Base-by-base conservation (phyloP, 2,888 invertebrate genomes). In the Margaritifera margaritifera region DNA sequence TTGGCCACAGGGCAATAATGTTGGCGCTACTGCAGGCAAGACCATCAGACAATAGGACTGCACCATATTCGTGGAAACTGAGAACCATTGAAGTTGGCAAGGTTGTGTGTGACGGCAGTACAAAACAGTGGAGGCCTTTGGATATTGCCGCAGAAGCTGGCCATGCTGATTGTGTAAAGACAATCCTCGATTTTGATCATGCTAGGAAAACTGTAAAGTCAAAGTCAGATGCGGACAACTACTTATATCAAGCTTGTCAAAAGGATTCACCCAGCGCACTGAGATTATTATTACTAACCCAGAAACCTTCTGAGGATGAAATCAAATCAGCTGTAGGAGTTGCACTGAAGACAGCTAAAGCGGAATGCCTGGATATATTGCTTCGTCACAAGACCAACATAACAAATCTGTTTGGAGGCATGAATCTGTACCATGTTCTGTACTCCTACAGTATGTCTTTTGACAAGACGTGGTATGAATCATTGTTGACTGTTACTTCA, bases 371-470 rank as follows among this genome's bases (percentile, higher is more conserved):
- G 18, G 80, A 85, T 62, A 74, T 82, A 51, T 68, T 88, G 15
- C 71, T 88, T 24, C 66, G 80, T 6, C 69, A 78, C n/a, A 75
- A 74, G 22, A 70, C 81, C 11, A 77, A 81, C 24, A 52, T 79
- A 5, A 75, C 75, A 6, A 62, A 72, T 24, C 72, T 84, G 24
- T 83, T 86, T 56, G 79, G 82, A 60, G 84, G 84, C 5, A 83
- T 86, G 83, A 87, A 87, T 68, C 74, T 86, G 6, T 88, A 80
- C 68, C 88, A 88, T 69, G 83, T 87, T 11, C 67, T 87, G 20
- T 87, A 79, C 71, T 81, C 84, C 2, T 87, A 86, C 71, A 83
- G 84, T 50, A 72, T 81, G 24, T 81, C 82, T 6, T 79, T 80
- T 58, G 77, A 82, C 51, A 72, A 73, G 27, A 73, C 75, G 18